Percentiles rank a stretch among this genome's conserved stretches.
These are phyloP conservation scores for Drosophila truncata DNA, from an alignment of 1,140 invertebrate genomes.

Conservation along the genomic window DNA sequence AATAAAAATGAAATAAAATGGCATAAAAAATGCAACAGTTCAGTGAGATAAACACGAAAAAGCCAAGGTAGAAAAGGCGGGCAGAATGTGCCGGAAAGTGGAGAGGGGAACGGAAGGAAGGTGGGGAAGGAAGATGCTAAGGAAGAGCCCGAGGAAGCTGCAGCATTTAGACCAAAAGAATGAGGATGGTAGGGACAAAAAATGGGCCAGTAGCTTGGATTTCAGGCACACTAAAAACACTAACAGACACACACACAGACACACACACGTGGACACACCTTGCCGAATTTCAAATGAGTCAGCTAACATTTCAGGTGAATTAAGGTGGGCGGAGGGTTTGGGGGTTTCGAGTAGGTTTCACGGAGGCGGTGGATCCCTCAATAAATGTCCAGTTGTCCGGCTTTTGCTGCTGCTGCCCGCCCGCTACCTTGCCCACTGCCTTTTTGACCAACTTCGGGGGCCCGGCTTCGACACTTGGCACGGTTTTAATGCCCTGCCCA, in stretches of 20 bases:
- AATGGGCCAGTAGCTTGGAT: slow-evolving; percentile 37
- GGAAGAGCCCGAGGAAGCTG: slow-evolving; percentile 24
- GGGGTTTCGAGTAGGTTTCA: slow-evolving; percentile 1
- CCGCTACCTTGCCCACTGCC: background rate
- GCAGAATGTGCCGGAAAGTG: background rate
- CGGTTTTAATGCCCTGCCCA: slow-evolving; percentile 77
- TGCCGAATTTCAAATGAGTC: slow-evolving; percentile 73
- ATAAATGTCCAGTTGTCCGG: slow-evolving; percentile 54
- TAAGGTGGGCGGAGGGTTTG: background rate
- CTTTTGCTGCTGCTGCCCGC: slow-evolving; percentile 4
- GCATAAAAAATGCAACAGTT: slow-evolving; percentile 81
- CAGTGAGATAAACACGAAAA: slow-evolving; percentile 63
- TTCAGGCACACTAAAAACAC: slow-evolving; percentile 30
- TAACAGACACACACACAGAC: background rate
- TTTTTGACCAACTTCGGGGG: slow-evolving; percentile 28
- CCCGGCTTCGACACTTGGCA: slow-evolving; percentile 72
- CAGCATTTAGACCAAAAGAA: slow-evolving; percentile 19
- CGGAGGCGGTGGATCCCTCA: slow-evolving; percentile 36
- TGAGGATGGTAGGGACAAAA: slow-evolving; percentile 11
- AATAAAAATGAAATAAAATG: slow-evolving; percentile 74
- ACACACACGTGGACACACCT: slow-evolving; percentile 32
- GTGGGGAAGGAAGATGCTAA: background rate
- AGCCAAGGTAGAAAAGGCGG: slow-evolving; percentile 34
- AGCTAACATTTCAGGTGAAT: slow-evolving; percentile 25
- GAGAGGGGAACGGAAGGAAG: background rate